Percentiles rank a stretch among this genome's conserved stretches.
These are phyloP conservation scores for Diglossa brunneiventris DNA, from an alignment of 2,113 vertebrate genomes.

Conservation along the genomic window DNA sequence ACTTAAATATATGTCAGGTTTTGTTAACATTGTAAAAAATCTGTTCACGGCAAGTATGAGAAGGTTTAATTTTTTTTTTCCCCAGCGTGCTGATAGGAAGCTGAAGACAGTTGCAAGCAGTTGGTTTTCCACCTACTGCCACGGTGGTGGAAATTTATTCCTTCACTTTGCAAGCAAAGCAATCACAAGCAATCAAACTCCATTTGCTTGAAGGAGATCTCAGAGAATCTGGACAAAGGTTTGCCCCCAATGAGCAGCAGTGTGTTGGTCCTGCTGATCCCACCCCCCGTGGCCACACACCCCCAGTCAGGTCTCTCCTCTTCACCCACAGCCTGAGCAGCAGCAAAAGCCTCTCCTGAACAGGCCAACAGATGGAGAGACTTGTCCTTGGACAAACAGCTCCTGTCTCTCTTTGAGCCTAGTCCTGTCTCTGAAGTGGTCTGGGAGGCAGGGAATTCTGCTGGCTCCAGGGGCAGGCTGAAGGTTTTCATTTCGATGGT, in stretches of 20 bases:
- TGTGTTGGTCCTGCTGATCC: constrained; percentile 56
- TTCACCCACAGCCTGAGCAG: not conserved
- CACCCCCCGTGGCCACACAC: fast-evolving
- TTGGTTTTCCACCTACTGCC: not conserved
- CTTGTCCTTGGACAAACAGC: not conserved
- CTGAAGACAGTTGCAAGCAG: not conserved
- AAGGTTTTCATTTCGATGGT: constrained; percentile 83
- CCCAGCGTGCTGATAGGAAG: not conserved
- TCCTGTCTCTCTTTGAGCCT: not conserved
- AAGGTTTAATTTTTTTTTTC: not conserved
- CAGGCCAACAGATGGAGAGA: not conserved
- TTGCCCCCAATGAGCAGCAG: constrained; percentile 82
- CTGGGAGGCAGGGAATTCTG: not conserved
- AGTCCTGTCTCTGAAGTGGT: not conserved
- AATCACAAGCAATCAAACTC: constrained; percentile 60
- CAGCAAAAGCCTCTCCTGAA: not conserved
- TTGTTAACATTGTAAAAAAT: constrained; percentile 16
- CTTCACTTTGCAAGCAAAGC: not conserved
- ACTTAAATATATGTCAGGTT: not conserved
- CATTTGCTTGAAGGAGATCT: constrained; percentile 80
- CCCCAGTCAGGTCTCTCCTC: not conserved
- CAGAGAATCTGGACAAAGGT: constrained; percentile 58
- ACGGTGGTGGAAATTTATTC: not conserved
- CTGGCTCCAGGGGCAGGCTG: not conserved
- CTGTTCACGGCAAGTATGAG: not conserved